Conservation (phyloP, 2,888 invertebrate genomes). For the Steinernema hermaphroditum region DNA sequence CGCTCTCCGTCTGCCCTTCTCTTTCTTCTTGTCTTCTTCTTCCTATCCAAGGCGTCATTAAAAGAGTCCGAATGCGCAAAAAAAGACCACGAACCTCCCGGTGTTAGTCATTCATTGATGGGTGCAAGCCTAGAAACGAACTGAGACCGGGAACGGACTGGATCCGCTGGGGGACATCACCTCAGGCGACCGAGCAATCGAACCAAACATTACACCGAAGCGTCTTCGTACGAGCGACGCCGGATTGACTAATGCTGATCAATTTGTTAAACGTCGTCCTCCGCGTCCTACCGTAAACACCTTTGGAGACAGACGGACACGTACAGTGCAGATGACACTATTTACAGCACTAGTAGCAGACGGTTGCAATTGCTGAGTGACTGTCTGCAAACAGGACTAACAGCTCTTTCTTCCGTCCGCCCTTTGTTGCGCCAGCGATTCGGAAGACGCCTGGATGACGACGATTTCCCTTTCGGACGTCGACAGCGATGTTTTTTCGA, state of each 20-base stretch:
- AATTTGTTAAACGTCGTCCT: constrained; percentile 5
- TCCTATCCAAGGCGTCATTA: constrained; percentile 7
- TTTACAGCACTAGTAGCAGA: too few species aligned
- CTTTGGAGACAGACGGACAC: too few species aligned
- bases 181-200: constrained; percentile 6
- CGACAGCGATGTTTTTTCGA: constrained; percentile 9
- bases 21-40: constrained; percentile 10
- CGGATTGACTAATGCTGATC: constrained; percentile 25
- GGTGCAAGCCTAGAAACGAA: constrained; percentile 2
- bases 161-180: constrained; percentile 27
- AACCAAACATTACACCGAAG: constrained; percentile 24
- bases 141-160: neutral
- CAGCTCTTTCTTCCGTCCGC: neutral
- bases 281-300: constrained; percentile 18
- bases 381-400: too few species aligned
- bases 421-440: constrained; percentile 26
- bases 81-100: constrained; percentile 11
- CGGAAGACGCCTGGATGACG: neutral
- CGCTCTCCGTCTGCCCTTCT: constrained; percentile 27
- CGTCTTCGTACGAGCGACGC: constrained; percentile 21
- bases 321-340: too few species aligned
- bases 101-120: constrained; percentile 15
- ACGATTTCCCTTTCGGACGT: constrained; percentile 3
- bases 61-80: constrained; percentile 30
- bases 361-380: too few species aligned